phyloP scores from a whole-genome alignment of 2,113 vertebrate genomes.

The Callospermophilus lateralis region DNA sequence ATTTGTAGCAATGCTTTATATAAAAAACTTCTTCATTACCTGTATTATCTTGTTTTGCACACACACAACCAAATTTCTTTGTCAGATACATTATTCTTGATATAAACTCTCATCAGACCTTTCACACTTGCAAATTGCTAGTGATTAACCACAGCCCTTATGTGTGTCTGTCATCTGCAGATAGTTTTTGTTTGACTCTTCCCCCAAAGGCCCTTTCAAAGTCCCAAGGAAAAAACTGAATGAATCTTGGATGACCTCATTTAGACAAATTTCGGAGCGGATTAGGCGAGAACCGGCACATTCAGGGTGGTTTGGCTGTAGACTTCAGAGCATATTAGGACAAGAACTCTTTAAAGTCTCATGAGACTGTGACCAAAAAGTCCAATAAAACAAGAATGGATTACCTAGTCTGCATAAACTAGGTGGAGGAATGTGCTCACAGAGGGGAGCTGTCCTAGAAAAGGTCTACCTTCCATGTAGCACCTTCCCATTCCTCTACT shows the following conservation, averaged over 20 bases:
- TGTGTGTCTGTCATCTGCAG: not conserved
- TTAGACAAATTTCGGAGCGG: not conserved
- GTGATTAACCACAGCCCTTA: not conserved
- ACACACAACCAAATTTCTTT: not conserved
- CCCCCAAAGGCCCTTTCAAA: not conserved
- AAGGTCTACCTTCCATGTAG: no score
- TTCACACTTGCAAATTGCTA: conserved; percentile 23
- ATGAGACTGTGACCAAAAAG: not conserved
- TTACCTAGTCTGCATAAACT: not conserved
- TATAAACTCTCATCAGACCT: not conserved
- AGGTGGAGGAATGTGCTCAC: not conserved
- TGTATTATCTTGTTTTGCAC: conserved; percentile 43
- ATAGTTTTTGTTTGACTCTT: not conserved
- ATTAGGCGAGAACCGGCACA: no score
- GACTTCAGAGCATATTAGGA: no score
- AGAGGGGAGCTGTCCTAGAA: no score
- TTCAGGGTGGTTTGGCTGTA: no score
- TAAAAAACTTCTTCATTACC: not conserved
- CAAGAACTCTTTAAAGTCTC: not conserved
- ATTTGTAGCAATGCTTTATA: not conserved
- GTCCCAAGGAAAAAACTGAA: not conserved
- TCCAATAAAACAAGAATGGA: not conserved
- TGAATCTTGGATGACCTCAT: not conserved
- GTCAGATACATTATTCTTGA: not conserved
- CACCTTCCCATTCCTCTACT: no score